Base-by-base conservation (phyloP, 2,113 vertebrate genomes). In the Xiphophorus maculatus region DNA sequence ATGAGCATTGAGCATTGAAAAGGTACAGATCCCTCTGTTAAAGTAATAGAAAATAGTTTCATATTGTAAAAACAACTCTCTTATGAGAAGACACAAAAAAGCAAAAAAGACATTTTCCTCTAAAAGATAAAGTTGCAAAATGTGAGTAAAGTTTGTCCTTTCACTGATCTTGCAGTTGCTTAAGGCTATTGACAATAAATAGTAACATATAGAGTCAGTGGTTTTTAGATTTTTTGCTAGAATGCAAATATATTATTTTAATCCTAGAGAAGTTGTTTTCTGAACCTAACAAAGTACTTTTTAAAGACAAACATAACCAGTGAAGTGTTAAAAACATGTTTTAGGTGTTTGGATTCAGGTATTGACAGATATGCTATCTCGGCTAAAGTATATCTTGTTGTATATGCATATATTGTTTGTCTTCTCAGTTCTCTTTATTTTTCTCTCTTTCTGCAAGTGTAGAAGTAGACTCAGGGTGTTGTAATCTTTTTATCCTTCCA, bases 31-130 rank as follows among this genome's bases (percentile, higher is more conserved):
- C 28, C 32, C 74, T 81, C 2, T 0, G 14, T 32, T 19, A 17
- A 69, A 58, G 67, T 66, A 74, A 51, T 65, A 74, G 22, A 58
- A 35, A 11, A 67, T 73, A 60, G n/a, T 37, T 73, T 77, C 73
- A 27, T n/a, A 19, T 74, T 79, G 42, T 58, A 66, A 68, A 77
- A 71, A 71, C 44, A 63, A 19, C 10, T 4, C 3, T 67, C 37
- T 66, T 61, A 3, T n/a, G n/a, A 60, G 8, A 67, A 22, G 40
- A 80, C 44, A 70, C 64, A 63, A 40, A 27, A 35, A 35, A 77
- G n/a, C 15, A 51, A 61, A 85, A 75, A 32, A 1, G 10, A 29
- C 22, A 22, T 69, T 69, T 0, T 58, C 64, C n/a, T 13, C 15
- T 3, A 68, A 66, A 73, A 14, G 13, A 42, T 44, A 69, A 33